Evolutionary conservation across 1,140 invertebrate genomes (phyloP).

Genomic region (Paracyclopina nana): DNA sequence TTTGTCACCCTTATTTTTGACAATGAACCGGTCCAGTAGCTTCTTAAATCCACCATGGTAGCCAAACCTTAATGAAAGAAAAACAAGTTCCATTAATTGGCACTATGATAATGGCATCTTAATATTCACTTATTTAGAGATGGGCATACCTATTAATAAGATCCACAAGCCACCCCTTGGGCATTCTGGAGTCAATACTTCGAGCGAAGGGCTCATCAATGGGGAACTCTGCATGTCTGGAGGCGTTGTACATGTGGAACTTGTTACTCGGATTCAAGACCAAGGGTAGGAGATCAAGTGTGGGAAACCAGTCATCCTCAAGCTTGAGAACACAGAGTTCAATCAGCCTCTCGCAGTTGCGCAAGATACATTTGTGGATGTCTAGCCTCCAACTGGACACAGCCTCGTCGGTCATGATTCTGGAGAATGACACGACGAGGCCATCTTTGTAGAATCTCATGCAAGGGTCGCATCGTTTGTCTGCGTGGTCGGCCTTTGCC

Average conservation of each 20-base stretch:
- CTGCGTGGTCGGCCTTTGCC: constrained; percentile 39
- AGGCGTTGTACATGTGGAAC: constrained; percentile 49
- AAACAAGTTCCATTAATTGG: too few relatives aligned
- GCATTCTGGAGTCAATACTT: constrained; percentile 22
- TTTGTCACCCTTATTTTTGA: too few relatives aligned
- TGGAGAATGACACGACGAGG: constrained; percentile 81
- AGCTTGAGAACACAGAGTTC: constrained; percentile 77
- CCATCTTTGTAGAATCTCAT: constrained; percentile 54
- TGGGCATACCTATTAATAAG: constrained; percentile 82
- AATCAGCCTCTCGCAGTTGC: constrained; percentile 74
- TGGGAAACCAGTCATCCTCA: constrained; percentile 74
- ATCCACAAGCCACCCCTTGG: constrained; percentile 83
- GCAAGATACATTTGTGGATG: constrained; percentile 80
- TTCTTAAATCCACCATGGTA: constrained; percentile 72
- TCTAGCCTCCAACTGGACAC: constrained; percentile 93
- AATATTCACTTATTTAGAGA: too few relatives aligned
- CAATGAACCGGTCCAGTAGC: constrained; percentile 66
- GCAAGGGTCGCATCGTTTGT: background rate
- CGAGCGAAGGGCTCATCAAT: background rate
- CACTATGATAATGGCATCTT: too few relatives aligned
- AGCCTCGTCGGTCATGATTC: constrained; percentile 93
- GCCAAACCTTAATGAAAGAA: too few relatives aligned
- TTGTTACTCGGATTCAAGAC: constrained; percentile 82
- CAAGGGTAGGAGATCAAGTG: constrained; percentile 77
- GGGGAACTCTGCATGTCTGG: constrained; percentile 16